These are phyloP conservation scores for Paraplagusia blochii DNA, from an alignment of 2,113 vertebrate genomes.

Conservation along the genomic window DNA sequence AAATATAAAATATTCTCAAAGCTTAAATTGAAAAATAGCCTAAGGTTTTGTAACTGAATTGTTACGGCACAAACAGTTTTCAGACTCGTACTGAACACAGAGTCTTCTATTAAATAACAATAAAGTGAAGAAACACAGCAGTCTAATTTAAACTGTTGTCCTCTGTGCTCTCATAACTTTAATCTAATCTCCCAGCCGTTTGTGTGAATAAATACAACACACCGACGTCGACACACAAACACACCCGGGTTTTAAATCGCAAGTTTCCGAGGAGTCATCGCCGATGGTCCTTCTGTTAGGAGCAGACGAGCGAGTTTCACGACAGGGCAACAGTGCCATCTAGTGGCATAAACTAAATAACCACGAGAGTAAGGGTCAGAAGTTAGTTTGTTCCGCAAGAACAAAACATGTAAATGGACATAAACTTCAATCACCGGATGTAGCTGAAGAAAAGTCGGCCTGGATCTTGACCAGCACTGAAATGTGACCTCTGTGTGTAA, in stretches of 20 bases:
- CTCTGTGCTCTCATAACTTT: slow-evolving; percentile 8
- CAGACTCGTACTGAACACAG: neutral
- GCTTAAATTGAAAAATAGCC: too few species aligned
- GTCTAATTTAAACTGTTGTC: slow-evolving; percentile 1
- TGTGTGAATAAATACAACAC: slow-evolving; percentile 11
- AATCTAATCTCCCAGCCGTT: neutral
- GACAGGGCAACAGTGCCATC: slow-evolving; percentile 21
- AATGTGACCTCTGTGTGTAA: too few species aligned
- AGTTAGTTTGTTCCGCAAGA: neutral
- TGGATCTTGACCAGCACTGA: too few species aligned
- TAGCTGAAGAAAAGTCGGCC: too few species aligned
- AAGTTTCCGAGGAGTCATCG: slow-evolving; percentile 16
- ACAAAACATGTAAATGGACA: neutral
- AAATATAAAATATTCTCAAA: too few species aligned
- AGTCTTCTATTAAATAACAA: neutral
- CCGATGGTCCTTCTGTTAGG: neutral
- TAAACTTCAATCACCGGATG: too few species aligned
- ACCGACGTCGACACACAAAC: neutral
- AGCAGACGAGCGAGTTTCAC: neutral
- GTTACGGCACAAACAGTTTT: slow-evolving; percentile 3
- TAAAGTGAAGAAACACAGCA: neutral
- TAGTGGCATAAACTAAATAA: slow-evolving; percentile 16
- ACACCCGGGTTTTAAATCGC: neutral
- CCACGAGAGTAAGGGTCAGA: neutral
- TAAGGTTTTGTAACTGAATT: neutral